A percentile compares a stretch with the other conserved stretches of the same genome.
These are phyloP conservation scores for Hiodon alosoides DNA, from an alignment of 2,113 vertebrate genomes.

Conservation along the genomic window DNA sequence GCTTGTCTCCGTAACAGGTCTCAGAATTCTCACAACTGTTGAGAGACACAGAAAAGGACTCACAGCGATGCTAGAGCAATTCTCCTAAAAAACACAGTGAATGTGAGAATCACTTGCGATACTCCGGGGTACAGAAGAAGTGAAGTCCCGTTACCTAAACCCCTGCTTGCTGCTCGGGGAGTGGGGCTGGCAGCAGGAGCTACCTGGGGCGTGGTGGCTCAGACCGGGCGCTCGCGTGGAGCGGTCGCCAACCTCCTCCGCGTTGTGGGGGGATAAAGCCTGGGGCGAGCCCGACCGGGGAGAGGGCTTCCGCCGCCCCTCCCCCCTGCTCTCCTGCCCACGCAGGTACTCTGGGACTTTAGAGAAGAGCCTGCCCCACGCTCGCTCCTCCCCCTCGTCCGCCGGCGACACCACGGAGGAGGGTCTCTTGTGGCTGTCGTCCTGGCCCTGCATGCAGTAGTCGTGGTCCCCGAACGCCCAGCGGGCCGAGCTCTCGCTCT, in stretches of 20 bases:
- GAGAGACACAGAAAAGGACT: conserved; percentile 9
- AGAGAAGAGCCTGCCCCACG: conserved; percentile 28
- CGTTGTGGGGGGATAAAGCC: conserved; percentile 30
- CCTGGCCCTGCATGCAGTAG: conserved; percentile 76
- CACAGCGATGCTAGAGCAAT: neutral
- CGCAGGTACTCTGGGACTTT: conserved; percentile 15
- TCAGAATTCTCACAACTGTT: conserved; percentile 71
- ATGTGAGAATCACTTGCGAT: too few relatives aligned
- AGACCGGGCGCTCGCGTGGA: conserved; percentile 53
- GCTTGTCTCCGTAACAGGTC: conserved; percentile 67
- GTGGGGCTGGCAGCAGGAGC: conserved; percentile 68
- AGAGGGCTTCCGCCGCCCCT: neutral
- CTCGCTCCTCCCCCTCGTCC: conserved; percentile 12
- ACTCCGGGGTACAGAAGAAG: neutral
- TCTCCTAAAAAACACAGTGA: neutral
- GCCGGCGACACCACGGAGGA: conserved; percentile 31
- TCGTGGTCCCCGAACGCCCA: conserved; percentile 88
- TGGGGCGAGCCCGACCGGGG: conserved; percentile 36
- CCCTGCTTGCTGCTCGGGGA: conserved; percentile 71
- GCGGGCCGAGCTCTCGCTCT: conserved; percentile 55
- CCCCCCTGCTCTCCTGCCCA: conserved; percentile 31
- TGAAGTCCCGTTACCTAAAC: conserved; percentile 70
- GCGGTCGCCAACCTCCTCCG: conserved; percentile 51
- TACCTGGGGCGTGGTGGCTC: conserved; percentile 29
- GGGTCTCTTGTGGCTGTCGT: conserved; percentile 55